A percentile compares a stretch with the other conserved stretches of the same genome.
phyloP scores from a whole-genome alignment of 1,140 invertebrate genomes.

The Cephus cinctus region DNA sequence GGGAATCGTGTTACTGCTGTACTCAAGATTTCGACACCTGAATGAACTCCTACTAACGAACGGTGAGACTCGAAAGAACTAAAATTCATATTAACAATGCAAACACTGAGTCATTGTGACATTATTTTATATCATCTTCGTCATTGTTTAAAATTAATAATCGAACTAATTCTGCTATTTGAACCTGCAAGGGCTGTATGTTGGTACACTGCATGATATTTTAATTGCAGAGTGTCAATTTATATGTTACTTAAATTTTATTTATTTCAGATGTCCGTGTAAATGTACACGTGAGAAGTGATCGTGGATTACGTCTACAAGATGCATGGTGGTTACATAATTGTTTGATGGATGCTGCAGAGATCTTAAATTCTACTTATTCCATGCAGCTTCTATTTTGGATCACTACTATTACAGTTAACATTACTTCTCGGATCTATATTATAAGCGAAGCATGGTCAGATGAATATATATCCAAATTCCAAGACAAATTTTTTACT shows the following conservation, averaged over 20 bases:
- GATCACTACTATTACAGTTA: conserved; percentile 24
- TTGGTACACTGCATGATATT: too few relatives aligned
- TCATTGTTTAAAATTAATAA: background rate
- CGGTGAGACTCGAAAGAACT: too few relatives aligned
- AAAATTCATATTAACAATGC: too few relatives aligned
- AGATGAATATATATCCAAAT: too few relatives aligned
- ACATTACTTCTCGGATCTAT: conserved; percentile 28
- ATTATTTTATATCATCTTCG: background rate
- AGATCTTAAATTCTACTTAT: conserved; percentile 28
- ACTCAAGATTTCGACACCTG: conserved; percentile 21
- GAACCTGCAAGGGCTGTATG: background rate
- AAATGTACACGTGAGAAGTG: conserved; percentile 7
- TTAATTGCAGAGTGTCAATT: too few relatives aligned
- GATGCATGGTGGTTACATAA: conserved; percentile 32
- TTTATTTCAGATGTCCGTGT: conserved; percentile 10
- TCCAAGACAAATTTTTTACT: background rate
- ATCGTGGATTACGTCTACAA: conserved; percentile 17
- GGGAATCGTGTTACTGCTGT: conserved; percentile 20
- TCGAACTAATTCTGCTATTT: background rate
- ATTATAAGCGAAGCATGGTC: conserved; percentile 16
- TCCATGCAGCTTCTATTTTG: conserved; percentile 24
- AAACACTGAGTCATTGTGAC: too few relatives aligned
- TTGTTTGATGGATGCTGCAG: conserved; percentile 21
- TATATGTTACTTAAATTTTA: background rate
- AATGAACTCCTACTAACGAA: conserved; percentile 13